Evolutionary conservation across 2,888 invertebrate genomes (phyloP), one percentile per base, ranked within the genome.

Genomic region (Tachina lurida): DNA sequence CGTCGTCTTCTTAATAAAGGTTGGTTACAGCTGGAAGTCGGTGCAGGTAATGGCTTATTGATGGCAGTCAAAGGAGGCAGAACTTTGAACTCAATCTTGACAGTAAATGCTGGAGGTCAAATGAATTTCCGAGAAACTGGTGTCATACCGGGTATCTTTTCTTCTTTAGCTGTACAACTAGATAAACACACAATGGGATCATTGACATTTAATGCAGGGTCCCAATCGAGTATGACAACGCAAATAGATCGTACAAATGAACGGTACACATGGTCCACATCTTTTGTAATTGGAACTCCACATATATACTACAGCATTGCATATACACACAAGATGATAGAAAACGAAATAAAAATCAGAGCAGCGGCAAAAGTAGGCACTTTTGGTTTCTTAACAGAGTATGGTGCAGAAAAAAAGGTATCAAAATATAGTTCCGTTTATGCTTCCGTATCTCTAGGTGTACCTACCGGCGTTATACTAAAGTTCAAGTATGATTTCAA

Each of bases 361-460:
- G 93, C 97, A 79, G 95, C 96, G 71, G 91, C 96, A 52, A 97
- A 97, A 92, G 94, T 95, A 62, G 97, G 98, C 15, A 97, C 97
- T 0, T 97, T 97, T 92, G 98, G 98, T 9, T 96, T 96, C 4
- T 94, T 96, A 78, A 93, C 97, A 0, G 98, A 98, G 91, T 98
- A 98, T 91, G 98, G 98, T 0, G 96, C 96, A 1, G 98, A 98
- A 90, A 98, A 98, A 90, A 97, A 97, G 92, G 95, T 99, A 43
- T 97, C 98, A 0, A 96, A 97, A 92, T 97, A 98, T 90, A 98
- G 97, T 91, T 95, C 96, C 58, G 93, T 98, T 2, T 96, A 97
- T 0, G 98, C 98, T 1, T 95, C 97, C 0, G 96, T 99, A 54
- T 95, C 95, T 86, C 93, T 98, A 19, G 98, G 98, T 3, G 94